phyloP scores from a whole-genome alignment of 2,113 vertebrate genomes.

The Dromas ardeola region DNA sequence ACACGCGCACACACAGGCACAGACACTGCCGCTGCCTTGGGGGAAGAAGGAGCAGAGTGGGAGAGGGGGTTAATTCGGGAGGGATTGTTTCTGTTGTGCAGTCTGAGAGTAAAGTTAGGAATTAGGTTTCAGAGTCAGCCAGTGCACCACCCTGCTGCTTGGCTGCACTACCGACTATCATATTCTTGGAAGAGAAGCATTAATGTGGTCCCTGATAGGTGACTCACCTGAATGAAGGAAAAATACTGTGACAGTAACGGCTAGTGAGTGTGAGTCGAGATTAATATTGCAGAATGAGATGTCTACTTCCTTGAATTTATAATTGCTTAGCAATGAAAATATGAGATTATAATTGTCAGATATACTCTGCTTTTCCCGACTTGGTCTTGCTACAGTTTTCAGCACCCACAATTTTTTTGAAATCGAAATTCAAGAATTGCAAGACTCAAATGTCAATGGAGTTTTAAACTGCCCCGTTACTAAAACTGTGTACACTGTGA shows the following conservation, averaged over 20 bases:
- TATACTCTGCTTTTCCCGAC: not conserved
- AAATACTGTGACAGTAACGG: conserved; percentile 66
- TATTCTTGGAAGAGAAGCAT: not conserved
- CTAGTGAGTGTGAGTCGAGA: conserved; percentile 51
- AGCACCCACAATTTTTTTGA: not conserved
- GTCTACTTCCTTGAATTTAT: conserved; percentile 61
- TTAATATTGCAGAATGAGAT: conserved; percentile 63
- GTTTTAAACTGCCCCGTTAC: not conserved
- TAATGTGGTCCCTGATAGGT: conserved; percentile 43
- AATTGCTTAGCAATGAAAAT: conserved; percentile 47
- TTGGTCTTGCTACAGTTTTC: not conserved
- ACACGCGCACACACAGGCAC: no score
- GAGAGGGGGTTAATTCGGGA: not conserved
- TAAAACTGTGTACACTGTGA: not conserved
- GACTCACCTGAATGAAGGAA: conserved; percentile 64
- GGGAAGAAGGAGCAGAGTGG: not conserved
- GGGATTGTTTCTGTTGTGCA: not conserved
- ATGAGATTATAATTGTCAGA: conserved; percentile 34
- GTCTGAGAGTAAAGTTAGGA: not conserved
- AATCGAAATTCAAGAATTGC: not conserved
- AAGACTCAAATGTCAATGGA: not conserved
- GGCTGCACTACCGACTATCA: not conserved
- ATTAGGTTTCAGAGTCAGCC: not conserved
- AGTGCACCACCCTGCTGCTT: not conserved
- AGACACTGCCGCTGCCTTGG: not conserved